Evolutionary conservation across 2,888 invertebrate genomes (phyloP), one percentile per base, ranked within the genome.

Genomic region (Mactromeris polynyma): DNA sequence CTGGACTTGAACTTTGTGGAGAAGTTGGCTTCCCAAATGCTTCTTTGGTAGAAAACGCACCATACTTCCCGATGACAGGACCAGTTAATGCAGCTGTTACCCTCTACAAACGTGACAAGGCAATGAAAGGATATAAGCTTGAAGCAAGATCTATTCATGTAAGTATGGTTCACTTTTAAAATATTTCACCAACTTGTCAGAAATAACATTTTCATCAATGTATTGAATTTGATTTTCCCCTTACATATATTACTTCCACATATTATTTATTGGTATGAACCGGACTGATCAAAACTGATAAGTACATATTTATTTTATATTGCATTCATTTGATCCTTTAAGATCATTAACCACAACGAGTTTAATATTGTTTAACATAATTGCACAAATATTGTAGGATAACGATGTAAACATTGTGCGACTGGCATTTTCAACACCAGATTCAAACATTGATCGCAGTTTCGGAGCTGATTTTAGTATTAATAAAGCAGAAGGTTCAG

Each of bases 1-100:
- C 98, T 31, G 99, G 99, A 0, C 97, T 99, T 84, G 98, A 98
- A 97, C 97, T 99, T 54, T 99, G 99, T 95, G 98, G 98, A 0
- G 98, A 98, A 87, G 98, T 98, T 94, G 92, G 95, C 42, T 95
- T 96, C 86, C 94, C 97, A 98, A 97, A 98, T 98, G 95, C 98
- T 98, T 0, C 97, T 98, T 95, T 98, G 98, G 91, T 91, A 17
- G 86, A 83, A 7, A 93, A 64, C 97, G 98, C 95, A 3, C 96
- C 96, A 9, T 95, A 94, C 89, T 95, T 96, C 90, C 96, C 96
- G 14, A 82, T 96, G 36, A 95, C 94, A n/a, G 96, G 96, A 33
- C 96, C 96, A 33, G 89, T 94, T 7, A 90, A 80, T 11, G 86
- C 94, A 17, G 90, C 91, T 33, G 17, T 96, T 9, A 89, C 93